Base-by-base conservation (phyloP, 2,888 invertebrate species). In the Hypomecis punctinalis region DNA sequence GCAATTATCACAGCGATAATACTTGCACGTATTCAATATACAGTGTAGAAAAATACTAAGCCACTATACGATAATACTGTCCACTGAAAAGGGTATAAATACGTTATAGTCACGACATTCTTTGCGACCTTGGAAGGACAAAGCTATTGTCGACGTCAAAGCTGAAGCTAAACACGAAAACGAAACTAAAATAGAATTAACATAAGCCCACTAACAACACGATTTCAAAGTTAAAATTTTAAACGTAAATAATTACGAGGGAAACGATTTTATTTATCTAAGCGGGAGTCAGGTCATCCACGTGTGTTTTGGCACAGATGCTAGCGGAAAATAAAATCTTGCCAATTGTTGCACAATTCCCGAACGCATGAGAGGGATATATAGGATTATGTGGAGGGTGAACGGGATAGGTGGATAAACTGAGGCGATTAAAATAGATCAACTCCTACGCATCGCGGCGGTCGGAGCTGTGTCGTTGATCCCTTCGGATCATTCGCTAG, bases 281-380 rank as follows among this genome's bases (percentile, higher is more conserved):
- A 73, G 74, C 64, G 68, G 73, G 71, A 65, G 73, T 61, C 82
- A 73, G 82, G 82, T 84, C 83, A 81, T 79, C 80, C 90, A 90
- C 89, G 90, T 91, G 89, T 84, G 78, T 81, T 84, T 90, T 90
- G 90, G 90, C 91, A 88, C 82, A 78, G 75, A 72, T 65, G 71
- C 74, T 69, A 72, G 66, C 71, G 71, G 75, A 80, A 83, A 84
- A 85, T 85, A 85, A 79, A 83, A 74, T 75, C 79, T 82, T 89
- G 92, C 91, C 92, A 93, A 92, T 90, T 80, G 80, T 93, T 93
- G 82, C 92, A 88, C 89, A 90, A 91, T 83, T 76, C 67, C 68
- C 59, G 72, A 73, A 62, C 42, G 56, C 61, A 70, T 62, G 82
- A 76, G 83, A 88, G 59, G 71, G 72, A 67, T 23, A 63, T 74